Conservation (phyloP, 2,888 invertebrate species). For the Cerastoderma edule region DNA sequence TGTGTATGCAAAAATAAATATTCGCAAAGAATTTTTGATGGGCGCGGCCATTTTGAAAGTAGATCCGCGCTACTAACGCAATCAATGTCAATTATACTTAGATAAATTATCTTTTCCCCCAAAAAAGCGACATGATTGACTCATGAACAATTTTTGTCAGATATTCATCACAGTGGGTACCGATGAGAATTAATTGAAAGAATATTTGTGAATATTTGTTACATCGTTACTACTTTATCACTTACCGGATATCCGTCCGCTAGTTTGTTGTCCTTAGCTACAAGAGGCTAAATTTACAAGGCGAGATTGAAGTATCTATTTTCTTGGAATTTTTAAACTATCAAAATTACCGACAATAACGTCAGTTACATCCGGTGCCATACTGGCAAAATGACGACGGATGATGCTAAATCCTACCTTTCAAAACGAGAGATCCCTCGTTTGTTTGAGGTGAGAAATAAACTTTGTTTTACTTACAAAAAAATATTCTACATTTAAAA, state of each 20-base stretch:
- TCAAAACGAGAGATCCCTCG: constrained; percentile 84
- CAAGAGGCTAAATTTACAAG: constrained; percentile 45
- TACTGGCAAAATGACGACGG: constrained; percentile 82
- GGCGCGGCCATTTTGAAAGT: constrained; percentile 71
- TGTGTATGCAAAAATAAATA: background rate
- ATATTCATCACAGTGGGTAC: too few relatives aligned
- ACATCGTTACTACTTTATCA: constrained; percentile 34
- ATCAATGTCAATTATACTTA: too few relatives aligned
- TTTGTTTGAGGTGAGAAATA: constrained; percentile 84
- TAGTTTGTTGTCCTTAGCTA: constrained; percentile 80
- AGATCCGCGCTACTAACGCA: too few relatives aligned
- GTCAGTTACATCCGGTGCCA: constrained; percentile 75
- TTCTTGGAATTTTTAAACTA: constrained; percentile 36
- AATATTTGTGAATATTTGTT: constrained; percentile 32
- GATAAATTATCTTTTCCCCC: too few relatives aligned
- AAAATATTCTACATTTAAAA: too few relatives aligned
- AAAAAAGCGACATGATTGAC: too few relatives aligned
- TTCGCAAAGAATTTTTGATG: constrained; percentile 29
- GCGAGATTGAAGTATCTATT: background rate
- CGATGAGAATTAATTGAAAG: background rate
- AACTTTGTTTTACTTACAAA: background rate
- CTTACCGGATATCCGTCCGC: constrained; percentile 55
- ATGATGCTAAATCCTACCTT: constrained; percentile 84
- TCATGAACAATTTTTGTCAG: too few relatives aligned
- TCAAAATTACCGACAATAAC: constrained; percentile 73